These are phyloP conservation scores for Leuciscus waleckii DNA, from an alignment of 2,797 vertebrate species.

Conservation along the genomic window DNA sequence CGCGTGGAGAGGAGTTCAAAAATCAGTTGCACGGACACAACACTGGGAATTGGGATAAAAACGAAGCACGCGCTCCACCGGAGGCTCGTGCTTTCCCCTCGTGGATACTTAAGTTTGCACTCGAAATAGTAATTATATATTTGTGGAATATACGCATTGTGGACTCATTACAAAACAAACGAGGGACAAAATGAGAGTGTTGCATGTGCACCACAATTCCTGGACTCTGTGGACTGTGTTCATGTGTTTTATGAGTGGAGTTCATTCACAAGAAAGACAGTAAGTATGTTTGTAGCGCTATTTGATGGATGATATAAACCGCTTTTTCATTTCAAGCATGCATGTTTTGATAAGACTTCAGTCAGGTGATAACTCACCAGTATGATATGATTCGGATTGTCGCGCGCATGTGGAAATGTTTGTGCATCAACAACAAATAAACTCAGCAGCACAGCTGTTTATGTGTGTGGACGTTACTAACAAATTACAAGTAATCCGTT, in stretches of 20 bases:
- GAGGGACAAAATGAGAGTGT: conserved; percentile 67
- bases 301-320: conserved; percentile 50
- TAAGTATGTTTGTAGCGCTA: conserved; percentile 68
- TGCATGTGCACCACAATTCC: conserved; percentile 66
- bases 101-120: conserved; percentile 65
- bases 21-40: conserved; percentile 63
- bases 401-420: not conserved
- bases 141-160: not conserved
- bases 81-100: conserved; percentile 56
- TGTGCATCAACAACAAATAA: not conserved
- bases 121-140: not conserved
- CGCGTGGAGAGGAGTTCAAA: conserved; percentile 63
- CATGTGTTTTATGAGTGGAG: conserved; percentile 70
- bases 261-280: conserved; percentile 75
- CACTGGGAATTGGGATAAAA: conserved; percentile 73
- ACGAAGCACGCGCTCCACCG: conserved; percentile 62
- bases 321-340: conserved; percentile 17
- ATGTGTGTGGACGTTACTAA: not conserved
- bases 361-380: not conserved
- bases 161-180: conserved; percentile 48
- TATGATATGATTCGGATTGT: not conserved
- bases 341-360: not conserved
- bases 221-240: conserved; percentile 76
- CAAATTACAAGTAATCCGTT: not conserved
- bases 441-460: conserved; percentile 7